Base-by-base conservation (phyloP, 1,140 invertebrate genomes). In the Matsumurasca onukii region DNA sequence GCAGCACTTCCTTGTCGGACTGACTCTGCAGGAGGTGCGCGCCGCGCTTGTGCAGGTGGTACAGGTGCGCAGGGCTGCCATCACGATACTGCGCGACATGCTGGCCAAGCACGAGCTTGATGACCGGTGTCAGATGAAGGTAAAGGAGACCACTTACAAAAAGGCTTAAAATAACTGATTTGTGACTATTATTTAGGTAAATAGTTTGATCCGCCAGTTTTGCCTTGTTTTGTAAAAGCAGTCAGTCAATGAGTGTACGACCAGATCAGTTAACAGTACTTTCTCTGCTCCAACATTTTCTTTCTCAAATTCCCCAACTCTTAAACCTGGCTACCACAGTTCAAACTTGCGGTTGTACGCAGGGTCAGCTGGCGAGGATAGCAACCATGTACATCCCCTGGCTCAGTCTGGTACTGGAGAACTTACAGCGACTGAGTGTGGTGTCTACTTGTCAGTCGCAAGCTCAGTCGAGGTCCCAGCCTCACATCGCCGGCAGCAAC, bases 91-190 rank as follows among this genome's bases (percentile, higher is more conserved):
- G 27, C 84, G 94, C 69, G 92, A 95, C 80, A 78, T 97, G 68
- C 81, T 98, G 55, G 93, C 93, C 0, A 98, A 98, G 80, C 97
- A 98, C 80, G 91, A 97, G 73, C 85, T 95, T 75, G 97, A 98
- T 80, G 91, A 94, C 76, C 82, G 96, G 69, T 98, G 97, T 78
- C 86, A 90, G 74, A 85, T 84, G 71, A 85, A 87, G 72, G 81
- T 81, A 71, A n/a, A n/a, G n/a, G n/a, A n/a, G n/a, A 27, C 27
- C 34, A 69, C n/a, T n/a, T 57, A 57, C 15, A 57, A 17, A n/a
- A n/a, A n/a, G n/a, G n/a, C n/a, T n/a, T n/a, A n/a, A n/a, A n/a
- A 13, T 48, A 13, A 13, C 13, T 48, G 13, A 48, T 48, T 48
- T n/a, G n/a, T 39, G 17, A 39, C 34, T 9, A 39, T 39, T 39